These are phyloP conservation scores for Campylomormyrus numenius DNA, from an alignment of 2,113 vertebrate genomes.

Conservation along the genomic window DNA sequence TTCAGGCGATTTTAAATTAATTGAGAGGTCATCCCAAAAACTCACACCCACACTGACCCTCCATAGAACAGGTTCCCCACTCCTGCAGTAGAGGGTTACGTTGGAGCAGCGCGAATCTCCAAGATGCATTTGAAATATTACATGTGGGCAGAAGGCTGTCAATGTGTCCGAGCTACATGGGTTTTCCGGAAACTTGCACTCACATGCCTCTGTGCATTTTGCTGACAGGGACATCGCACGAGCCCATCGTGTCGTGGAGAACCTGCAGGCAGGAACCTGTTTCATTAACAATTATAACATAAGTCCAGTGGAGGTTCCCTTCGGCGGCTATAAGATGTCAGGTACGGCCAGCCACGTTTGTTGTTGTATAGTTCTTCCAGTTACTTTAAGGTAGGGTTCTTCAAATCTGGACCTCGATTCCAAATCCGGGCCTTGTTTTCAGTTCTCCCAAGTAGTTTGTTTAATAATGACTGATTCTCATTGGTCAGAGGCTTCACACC, in stretches of 20 bases:
- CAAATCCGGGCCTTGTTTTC: too few species aligned
- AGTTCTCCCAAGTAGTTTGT: too few species aligned
- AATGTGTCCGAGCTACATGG: background rate
- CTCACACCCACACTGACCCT: too few species aligned
- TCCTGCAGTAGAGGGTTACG: background rate
- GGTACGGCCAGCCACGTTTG: conserved; percentile 52
- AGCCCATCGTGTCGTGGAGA: conserved; percentile 80
- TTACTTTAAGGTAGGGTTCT: background rate
- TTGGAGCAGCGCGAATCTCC: background rate
- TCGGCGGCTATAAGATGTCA: conserved; percentile 92
- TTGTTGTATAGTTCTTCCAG: background rate
- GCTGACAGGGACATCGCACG: conserved; percentile 77
- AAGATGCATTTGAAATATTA: background rate
- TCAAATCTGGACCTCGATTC: too few species aligned
- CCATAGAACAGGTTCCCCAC: too few species aligned
- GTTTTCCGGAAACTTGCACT: background rate
- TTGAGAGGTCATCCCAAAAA: too few species aligned
- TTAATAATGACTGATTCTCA: too few species aligned
- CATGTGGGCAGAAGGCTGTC: background rate
- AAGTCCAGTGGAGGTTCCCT: conserved; percentile 79
- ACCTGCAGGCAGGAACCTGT: conserved; percentile 82
- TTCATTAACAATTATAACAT: conserved; percentile 95
- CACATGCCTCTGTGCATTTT: conserved; percentile 3
- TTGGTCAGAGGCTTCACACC: too few species aligned
- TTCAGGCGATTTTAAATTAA: too few species aligned